These are phyloP conservation scores for Choristoneura fumiferana DNA, from an alignment of 1,140 invertebrate species.

Conservation along the genomic window DNA sequence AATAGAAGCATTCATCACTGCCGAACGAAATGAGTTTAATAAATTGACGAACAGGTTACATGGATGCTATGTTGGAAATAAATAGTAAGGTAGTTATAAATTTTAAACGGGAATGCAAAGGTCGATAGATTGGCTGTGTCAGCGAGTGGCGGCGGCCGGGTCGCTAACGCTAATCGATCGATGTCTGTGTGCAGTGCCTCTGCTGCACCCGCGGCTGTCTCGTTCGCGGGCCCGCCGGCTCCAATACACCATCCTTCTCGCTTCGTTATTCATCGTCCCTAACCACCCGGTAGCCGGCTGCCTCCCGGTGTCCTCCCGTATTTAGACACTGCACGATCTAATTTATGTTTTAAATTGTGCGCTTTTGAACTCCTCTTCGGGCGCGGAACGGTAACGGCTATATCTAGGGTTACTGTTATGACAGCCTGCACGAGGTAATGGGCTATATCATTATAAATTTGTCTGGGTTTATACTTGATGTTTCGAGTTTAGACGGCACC, in stretches of 20 bases:
- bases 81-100: conserved; percentile 60
- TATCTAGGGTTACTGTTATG: conserved; percentile 56
- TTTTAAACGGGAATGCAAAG: conserved; percentile 59
- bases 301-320: conserved; percentile 64
- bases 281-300: conserved; percentile 69
- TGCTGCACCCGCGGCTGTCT: conserved; percentile 62
- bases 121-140: conserved; percentile 62
- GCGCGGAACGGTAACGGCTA: conserved; percentile 43
- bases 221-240: conserved; percentile 36
- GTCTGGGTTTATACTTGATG: conserved; percentile 42
- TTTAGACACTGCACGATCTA: conserved; percentile 73
- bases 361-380: conserved; percentile 49
- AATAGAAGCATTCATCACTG: conserved; percentile 20
- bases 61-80: conserved; percentile 29
- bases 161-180: conserved; percentile 68
- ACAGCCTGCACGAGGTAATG: conserved; percentile 45
- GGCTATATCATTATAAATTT: conserved; percentile 63
- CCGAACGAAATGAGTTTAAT: too few species aligned
- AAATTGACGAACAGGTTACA: too few species aligned
- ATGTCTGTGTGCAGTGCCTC: conserved; percentile 65
- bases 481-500: conserved; percentile 40
- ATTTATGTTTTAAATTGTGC: conserved; percentile 72
- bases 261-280: conserved; percentile 67
- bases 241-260: conserved; percentile 57
- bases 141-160: conserved; percentile 40